A percentile compares a stretch with the other conserved stretches of the same genome.
phyloP scores from a whole-genome alignment of 1,140 invertebrate species.

The Procambarus virginalis region DNA sequence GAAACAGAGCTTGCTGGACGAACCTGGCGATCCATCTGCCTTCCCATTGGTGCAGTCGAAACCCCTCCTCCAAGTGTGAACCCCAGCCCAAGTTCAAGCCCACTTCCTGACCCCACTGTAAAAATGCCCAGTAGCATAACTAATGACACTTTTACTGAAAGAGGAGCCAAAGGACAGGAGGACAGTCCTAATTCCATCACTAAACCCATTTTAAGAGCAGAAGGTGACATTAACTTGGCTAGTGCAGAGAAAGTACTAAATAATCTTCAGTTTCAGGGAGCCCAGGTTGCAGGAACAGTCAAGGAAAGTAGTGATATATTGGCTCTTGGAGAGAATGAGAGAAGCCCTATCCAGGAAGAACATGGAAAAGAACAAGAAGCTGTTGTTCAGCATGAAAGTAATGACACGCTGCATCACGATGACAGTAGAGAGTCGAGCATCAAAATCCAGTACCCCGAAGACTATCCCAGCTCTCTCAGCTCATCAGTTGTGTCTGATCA shows the following conservation, averaged over 20 bases:
- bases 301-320: not conserved
- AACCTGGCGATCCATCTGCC: slow-evolving; percentile 81
- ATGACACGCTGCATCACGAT: not conserved
- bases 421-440: slow-evolving; percentile 24
- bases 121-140: not conserved
- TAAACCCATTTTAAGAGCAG: not conserved
- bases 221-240: not conserved
- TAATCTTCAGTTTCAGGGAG: not conserved
- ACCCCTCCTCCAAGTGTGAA: slow-evolving; percentile 25
- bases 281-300: too few species aligned
- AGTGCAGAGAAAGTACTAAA: slow-evolving; percentile 1
- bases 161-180: not conserved
- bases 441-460: slow-evolving; percentile 51
- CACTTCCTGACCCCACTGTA: not conserved
- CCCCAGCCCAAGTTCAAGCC: slow-evolving; percentile 20
- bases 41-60: slow-evolving; percentile 34
- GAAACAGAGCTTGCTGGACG: slow-evolving; percentile 87
- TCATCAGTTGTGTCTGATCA: slow-evolving; percentile 53
- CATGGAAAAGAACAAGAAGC: not conserved
- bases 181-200: not conserved
- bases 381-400: not conserved
- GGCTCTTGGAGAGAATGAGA: not conserved
- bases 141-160: not conserved
- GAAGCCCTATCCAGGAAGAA: not conserved
- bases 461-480: slow-evolving; percentile 38